Percentiles rank a stretch among this genome's conserved stretches.
Evolutionary conservation across 2,888 invertebrate species (phyloP).

Genomic region (Diarsia mendica): DNA sequence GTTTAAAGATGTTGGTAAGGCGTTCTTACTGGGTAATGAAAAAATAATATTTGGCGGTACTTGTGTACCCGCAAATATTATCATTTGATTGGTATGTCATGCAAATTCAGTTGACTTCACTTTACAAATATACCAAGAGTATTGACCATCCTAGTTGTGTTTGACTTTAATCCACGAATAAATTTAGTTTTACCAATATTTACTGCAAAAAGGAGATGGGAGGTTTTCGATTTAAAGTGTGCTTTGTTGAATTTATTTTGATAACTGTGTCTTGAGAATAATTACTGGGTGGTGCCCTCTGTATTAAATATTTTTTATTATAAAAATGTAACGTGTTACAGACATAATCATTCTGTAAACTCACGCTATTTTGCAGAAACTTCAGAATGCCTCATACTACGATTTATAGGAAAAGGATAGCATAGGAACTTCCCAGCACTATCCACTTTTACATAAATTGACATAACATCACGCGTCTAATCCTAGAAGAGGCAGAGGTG

Average conservation of each 20-base stretch:
- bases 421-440: not conserved
- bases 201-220: slow-evolving; percentile 19
- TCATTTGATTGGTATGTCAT: slow-evolving; percentile 49
- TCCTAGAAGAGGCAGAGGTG: too few species aligned
- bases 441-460: not conserved
- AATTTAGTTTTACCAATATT: slow-evolving; percentile 37
- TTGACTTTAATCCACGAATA: slow-evolving; percentile 44
- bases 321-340: not conserved
- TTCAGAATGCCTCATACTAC: too few species aligned
- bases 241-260: not conserved
- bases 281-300: not conserved
- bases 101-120: slow-evolving; percentile 41
- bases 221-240: slow-evolving; percentile 5
- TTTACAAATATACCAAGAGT: slow-evolving; percentile 44
- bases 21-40: slow-evolving; percentile 48
- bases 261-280: slow-evolving; percentile 1
- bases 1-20: slow-evolving; percentile 19
- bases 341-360: too few species aligned
- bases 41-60: slow-evolving; percentile 56
- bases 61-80: slow-evolving; percentile 46
- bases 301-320: too few species aligned
- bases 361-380: too few species aligned
- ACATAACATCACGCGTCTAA: too few species aligned
- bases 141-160: slow-evolving; percentile 29
- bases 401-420: too few species aligned